phyloP scores from a whole-genome alignment of 1,140 invertebrate genomes.

The Drosophila busckii region DNA sequence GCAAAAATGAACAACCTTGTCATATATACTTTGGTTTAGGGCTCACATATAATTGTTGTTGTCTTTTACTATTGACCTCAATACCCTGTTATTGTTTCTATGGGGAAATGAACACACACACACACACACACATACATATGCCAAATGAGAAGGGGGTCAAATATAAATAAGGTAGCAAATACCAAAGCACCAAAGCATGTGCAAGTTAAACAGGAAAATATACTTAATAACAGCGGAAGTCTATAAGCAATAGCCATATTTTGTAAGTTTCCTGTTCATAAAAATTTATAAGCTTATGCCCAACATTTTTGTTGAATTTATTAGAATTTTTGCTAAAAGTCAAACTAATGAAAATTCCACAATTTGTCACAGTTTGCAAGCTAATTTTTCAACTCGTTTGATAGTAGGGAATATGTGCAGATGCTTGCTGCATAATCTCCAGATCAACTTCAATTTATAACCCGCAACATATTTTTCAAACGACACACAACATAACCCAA shows the following conservation, averaged over 20 bases:
- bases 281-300: too few relatives aligned
- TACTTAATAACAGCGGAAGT: too few relatives aligned
- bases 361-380: constrained; percentile 8
- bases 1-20: constrained; percentile 70
- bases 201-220: constrained; percentile 28
- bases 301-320: too few relatives aligned
- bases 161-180: constrained; percentile 1
- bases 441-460: constrained; percentile 71
- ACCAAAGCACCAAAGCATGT: not conserved
- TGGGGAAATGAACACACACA: constrained; percentile 44
- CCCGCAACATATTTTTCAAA: constrained; percentile 50
- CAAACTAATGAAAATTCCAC: constrained; percentile 1
- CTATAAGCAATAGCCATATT: constrained; percentile 7
- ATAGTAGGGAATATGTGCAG: too few relatives aligned
- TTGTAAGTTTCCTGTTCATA: not conserved
- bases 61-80: constrained; percentile 71
- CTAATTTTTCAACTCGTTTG: too few relatives aligned
- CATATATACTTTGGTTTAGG: constrained; percentile 55
- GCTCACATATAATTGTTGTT: too few relatives aligned
- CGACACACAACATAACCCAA: not conserved
- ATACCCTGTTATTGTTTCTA: constrained; percentile 63
- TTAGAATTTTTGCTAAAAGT: not conserved
- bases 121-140: constrained; percentile 4
- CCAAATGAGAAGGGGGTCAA: too few relatives aligned
- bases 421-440: constrained; percentile 65